phyloP scores from a whole-genome alignment of 2,797 vertebrate genomes.

The Podarcis lilfordi region DNA sequence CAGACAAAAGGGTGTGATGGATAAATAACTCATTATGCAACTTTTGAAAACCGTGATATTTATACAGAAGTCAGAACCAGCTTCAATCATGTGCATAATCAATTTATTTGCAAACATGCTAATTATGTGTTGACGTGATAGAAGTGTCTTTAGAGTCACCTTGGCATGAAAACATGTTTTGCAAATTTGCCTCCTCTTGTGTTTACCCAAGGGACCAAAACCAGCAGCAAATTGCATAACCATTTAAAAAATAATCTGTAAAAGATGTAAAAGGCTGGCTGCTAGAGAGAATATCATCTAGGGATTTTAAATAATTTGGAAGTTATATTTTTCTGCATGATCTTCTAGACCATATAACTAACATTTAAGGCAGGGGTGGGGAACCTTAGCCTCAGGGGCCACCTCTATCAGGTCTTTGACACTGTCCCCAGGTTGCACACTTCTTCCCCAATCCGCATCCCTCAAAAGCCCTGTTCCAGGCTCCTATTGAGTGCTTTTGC shows the following conservation, averaged over 20 bases:
- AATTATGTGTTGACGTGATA: slow-evolving; percentile 74
- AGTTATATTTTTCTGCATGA: slow-evolving; percentile 17
- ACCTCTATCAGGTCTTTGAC: too few species aligned
- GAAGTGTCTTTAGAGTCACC: slow-evolving; percentile 70
- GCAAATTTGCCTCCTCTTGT: slow-evolving; percentile 66
- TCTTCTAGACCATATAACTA: background rate
- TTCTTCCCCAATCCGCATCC: too few species aligned
- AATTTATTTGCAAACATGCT: slow-evolving; percentile 75
- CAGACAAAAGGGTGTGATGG: slow-evolving; percentile 61
- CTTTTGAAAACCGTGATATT: slow-evolving; percentile 56
- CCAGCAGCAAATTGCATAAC: slow-evolving; percentile 48
- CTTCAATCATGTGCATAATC: slow-evolving; percentile 75
- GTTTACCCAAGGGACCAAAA: slow-evolving; percentile 62
- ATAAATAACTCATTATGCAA: slow-evolving; percentile 70
- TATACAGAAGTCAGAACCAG: slow-evolving; percentile 64
- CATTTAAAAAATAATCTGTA: slow-evolving; percentile 52
- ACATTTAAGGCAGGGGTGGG: background rate
- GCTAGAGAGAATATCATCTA: slow-evolving; percentile 49
- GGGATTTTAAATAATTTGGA: slow-evolving; percentile 42
- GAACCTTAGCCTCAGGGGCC: too few species aligned
- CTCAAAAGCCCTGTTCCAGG: too few species aligned
- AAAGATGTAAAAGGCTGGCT: slow-evolving; percentile 53
- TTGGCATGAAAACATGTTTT: slow-evolving; percentile 59
- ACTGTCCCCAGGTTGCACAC: too few species aligned
- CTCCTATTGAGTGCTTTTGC: too few species aligned